phyloP scores from a whole-genome alignment of 1,140 invertebrate species.

The Batillaria attramentaria region DNA sequence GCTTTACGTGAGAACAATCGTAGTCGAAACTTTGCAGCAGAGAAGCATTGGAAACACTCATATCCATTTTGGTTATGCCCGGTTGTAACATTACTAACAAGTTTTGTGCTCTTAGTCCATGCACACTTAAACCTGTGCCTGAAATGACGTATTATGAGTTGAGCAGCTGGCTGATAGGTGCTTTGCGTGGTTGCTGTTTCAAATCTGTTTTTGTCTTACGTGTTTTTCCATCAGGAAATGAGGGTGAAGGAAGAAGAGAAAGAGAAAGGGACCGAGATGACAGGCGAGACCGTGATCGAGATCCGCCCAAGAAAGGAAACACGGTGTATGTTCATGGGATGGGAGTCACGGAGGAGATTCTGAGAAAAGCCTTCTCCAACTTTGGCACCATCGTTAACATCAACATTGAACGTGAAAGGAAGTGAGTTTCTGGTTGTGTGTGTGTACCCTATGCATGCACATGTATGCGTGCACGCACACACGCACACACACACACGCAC shows the following conservation, averaged over 20 bases:
- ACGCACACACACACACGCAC: too few species aligned
- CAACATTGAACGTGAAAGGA: constrained; percentile 91
- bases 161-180: too few species aligned
- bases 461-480: too few species aligned
- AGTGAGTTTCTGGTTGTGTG: constrained; percentile 78
- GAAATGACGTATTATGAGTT: too few species aligned
- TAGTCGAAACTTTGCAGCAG: too few species aligned
- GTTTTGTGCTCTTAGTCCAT: too few species aligned
- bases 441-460: background rate
- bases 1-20: too few species aligned
- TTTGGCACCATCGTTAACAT: constrained; percentile 89
- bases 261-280: constrained; percentile 25
- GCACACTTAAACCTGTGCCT: too few species aligned
- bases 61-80: too few species aligned
- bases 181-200: too few species aligned
- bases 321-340: constrained; percentile 89
- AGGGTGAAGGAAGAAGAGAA: constrained; percentile 39
- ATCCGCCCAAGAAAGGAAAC: constrained; percentile 81
- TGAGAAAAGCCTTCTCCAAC: constrained; percentile 84
- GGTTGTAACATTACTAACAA: too few species aligned
- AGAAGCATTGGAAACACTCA: too few species aligned
- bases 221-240: constrained; percentile 25
- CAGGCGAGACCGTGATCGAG: constrained; percentile 51
- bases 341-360: constrained; percentile 86
- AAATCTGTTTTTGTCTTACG: background rate